Conservation (phyloP, 2,113 vertebrate species). For the Pangasianodon gigas region DNA sequence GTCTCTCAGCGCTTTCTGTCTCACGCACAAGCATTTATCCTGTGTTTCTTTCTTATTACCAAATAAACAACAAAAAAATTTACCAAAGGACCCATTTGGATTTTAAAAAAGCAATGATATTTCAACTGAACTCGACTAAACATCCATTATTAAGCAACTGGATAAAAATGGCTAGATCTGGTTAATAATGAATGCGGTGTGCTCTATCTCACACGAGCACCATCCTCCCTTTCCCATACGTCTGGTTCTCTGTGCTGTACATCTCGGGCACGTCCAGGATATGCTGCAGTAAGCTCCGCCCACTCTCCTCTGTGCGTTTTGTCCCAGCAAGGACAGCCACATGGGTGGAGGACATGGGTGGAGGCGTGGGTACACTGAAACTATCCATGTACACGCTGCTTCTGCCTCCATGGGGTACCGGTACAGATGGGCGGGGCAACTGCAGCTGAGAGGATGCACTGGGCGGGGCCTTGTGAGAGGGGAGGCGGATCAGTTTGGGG, state of each 20-base stretch:
- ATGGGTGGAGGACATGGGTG: not conserved
- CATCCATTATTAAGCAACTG: conserved; percentile 6
- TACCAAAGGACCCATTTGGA: not conserved
- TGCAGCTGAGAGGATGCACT: conserved; percentile 10
- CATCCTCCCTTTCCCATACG: conserved; percentile 37
- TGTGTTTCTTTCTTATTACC: not conserved
- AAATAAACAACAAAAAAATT: not conserved
- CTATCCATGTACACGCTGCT: conserved; percentile 49
- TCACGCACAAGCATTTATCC: not conserved
- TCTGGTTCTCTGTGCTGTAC: conserved; percentile 50
- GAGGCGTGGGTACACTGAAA: conserved; percentile 27
- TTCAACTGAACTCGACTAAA: not conserved
- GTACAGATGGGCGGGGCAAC: conserved; percentile 29
- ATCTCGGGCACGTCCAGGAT: conserved; percentile 51
- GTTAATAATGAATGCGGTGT: conserved; percentile 11
- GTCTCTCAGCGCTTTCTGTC: not conserved
- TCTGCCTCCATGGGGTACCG: conserved; percentile 41
- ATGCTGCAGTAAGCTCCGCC: not conserved
- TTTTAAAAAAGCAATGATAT: not conserved
- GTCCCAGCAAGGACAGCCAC: not conserved
- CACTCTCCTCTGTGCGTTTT: not conserved
- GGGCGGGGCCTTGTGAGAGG: conserved; percentile 32
- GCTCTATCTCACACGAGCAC: conserved; percentile 38
- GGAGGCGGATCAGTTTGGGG: conserved; percentile 24
- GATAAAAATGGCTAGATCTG: not conserved